Percentiles rank a stretch among this genome's conserved stretches.
Conservation (phyloP, 2,113 vertebrate genomes). For the Lophius piscatorius region DNA sequence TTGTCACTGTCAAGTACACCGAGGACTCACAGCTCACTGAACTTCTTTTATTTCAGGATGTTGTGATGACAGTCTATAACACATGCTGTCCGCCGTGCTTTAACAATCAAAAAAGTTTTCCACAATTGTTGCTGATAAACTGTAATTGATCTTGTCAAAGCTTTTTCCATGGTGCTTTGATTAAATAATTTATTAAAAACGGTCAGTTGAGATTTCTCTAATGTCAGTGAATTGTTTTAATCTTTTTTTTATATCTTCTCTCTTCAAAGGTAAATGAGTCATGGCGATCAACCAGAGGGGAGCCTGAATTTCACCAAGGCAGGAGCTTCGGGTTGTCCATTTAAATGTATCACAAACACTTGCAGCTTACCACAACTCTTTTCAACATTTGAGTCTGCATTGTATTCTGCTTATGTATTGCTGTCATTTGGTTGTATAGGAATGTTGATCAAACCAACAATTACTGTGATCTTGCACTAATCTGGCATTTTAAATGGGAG, state of each 20-base stretch:
- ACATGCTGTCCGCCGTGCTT: constrained; percentile 19
- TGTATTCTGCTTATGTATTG: constrained; percentile 18
- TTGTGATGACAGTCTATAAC: constrained; percentile 41
- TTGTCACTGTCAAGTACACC: constrained; percentile 69
- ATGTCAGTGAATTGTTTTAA: constrained; percentile 5
- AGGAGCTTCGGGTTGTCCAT: too few relatives aligned
- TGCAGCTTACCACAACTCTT: not conserved
- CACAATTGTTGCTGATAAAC: not conserved
- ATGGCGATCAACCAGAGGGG: constrained; percentile 7
- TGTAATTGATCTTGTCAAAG: not conserved
- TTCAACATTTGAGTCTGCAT: not conserved
- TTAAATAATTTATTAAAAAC: not conserved
- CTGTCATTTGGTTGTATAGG: not conserved
- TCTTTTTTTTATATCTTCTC: constrained; percentile 7
- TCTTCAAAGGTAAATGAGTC: constrained; percentile 38
- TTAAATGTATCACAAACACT: too few relatives aligned
- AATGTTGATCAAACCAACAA: too few relatives aligned
- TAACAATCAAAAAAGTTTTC: constrained; percentile 2
- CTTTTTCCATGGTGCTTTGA: not conserved
- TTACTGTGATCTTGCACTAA: constrained; percentile 9
- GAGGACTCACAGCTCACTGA: constrained; percentile 59
- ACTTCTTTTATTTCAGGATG: constrained; percentile 56
- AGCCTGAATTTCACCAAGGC: too few relatives aligned
- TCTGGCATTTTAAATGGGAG: not conserved
- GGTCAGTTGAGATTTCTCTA: not conserved